Percentiles rank a stretch among this genome's conserved stretches.
These are phyloP conservation scores for Oxyscelio sp. DNA, from an alignment of 2,888 invertebrate genomes.

Conservation along the genomic window DNA sequence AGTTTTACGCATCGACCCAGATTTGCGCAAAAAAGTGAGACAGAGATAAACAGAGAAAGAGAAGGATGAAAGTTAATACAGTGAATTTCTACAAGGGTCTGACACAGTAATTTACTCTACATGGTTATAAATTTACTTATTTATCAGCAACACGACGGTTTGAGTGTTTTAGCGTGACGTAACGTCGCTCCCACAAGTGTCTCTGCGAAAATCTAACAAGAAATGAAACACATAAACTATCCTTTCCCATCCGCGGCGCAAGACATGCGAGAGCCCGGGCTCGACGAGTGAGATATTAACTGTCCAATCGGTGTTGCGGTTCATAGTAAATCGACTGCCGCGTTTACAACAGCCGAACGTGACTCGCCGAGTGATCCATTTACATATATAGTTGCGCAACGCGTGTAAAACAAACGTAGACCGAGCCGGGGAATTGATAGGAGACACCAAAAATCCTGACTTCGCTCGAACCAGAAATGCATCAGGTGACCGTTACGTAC, in stretches of 20 bases:
- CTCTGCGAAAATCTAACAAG: constrained; percentile 78
- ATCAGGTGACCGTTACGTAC: constrained; percentile 24
- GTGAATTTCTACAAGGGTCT: too few relatives aligned
- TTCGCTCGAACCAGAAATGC: constrained; percentile 17
- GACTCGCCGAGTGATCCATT: constrained; percentile 73
- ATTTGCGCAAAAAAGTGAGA: too few relatives aligned
- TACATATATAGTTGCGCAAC: constrained; percentile 70
- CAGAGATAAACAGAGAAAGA: too few relatives aligned
- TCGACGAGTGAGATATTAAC: constrained; percentile 77
- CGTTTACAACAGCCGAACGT: constrained; percentile 74
- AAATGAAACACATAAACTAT: constrained; percentile 83
- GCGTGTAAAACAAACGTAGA: constrained; percentile 62
- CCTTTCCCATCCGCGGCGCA: constrained; percentile 81
- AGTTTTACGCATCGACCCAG: too few relatives aligned
- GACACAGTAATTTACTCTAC: background rate
- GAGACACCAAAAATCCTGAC: constrained; percentile 40
- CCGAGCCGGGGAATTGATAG: constrained; percentile 39
- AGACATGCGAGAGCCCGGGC: constrained; percentile 67
- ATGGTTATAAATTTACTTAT: constrained; percentile 16
- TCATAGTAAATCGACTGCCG: constrained; percentile 79
- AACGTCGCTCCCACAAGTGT: constrained; percentile 83
- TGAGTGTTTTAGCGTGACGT: constrained; percentile 76
- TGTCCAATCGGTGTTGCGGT: constrained; percentile 79
- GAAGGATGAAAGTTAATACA: too few relatives aligned
- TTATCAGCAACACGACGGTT: constrained; percentile 26